A percentile compares a stretch with the other conserved stretches of the same genome.
phyloP scores from a whole-genome alignment of 2,888 invertebrate species.

The Eledona agricola region DNA sequence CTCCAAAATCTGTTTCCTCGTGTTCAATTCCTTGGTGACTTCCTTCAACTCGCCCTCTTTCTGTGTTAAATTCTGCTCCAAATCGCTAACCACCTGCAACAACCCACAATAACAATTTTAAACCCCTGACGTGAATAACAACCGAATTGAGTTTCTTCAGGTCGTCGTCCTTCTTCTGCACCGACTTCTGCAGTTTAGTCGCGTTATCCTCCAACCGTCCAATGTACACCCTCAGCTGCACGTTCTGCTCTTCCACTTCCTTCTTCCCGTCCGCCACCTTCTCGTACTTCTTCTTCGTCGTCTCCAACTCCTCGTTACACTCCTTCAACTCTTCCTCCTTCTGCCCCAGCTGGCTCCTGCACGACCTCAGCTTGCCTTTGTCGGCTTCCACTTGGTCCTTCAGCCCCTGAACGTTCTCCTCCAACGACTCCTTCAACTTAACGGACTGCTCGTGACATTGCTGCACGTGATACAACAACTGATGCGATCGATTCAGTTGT shows the following conservation, averaged over 20 bases:
- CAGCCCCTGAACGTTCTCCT: constrained; percentile 23
- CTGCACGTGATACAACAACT: constrained; percentile 64
- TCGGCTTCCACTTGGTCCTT: constrained; percentile 44
- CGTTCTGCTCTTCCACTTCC: constrained; percentile 49
- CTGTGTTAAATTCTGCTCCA: constrained; percentile 15
- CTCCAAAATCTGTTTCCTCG: constrained; percentile 27
- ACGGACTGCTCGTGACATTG: constrained; percentile 63
- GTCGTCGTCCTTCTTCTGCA: constrained; percentile 54
- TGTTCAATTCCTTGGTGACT: constrained; percentile 19
- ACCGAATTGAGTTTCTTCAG: constrained; percentile 53
- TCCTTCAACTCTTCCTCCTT: constrained; percentile 46
- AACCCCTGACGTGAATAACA: constrained; percentile 29
- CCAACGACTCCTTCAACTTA: constrained; percentile 49
- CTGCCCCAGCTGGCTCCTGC: constrained; percentile 40
- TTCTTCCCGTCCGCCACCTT: constrained; percentile 44
- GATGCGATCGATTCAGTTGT: constrained; percentile 63
- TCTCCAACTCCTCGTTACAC: constrained; percentile 40
- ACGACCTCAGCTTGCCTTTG: constrained; percentile 44
- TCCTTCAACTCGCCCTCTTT: constrained; percentile 24
- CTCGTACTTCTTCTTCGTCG: constrained; percentile 42
- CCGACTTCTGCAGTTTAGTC: constrained; percentile 53
- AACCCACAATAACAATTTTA: constrained; percentile 1
- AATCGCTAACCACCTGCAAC: constrained; percentile 15
- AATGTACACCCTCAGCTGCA: constrained; percentile 48
- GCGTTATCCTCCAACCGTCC: constrained; percentile 54